Base-by-base conservation (phyloP, 2,797 vertebrate species). In the Hydrocynus forskahlii region DNA sequence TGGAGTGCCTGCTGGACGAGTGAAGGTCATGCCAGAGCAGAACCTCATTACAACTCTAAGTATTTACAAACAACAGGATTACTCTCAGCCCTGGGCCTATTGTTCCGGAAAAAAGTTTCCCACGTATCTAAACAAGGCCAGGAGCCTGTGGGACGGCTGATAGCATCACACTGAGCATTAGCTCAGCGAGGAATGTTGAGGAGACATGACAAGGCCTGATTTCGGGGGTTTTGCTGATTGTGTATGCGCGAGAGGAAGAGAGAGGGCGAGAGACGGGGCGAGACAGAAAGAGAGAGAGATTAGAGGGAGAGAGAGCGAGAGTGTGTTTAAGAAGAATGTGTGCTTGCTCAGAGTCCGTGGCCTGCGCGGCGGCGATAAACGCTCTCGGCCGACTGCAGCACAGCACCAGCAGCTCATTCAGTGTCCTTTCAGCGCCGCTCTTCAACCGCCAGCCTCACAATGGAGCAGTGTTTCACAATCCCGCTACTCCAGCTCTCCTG, bases 21-120 rank as follows among this genome's bases (percentile, higher is more conserved):
- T 92, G 93, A 93, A 94, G 90, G 91, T 94, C 92, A 91, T 92
- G 91, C 88, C 90, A 90, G 85, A 81, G 92, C 72, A 83, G 81
- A 85, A 88, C 95, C 95, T 96, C 94, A 95, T 97, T 96, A 96
- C 93, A 89, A 90, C 92, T 25, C 23, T 92, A 93, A 93, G 93
- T 95, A 96, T 97, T 96, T 96, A 96, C 96, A 94, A 95, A 95
- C 95, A 94, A 86, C 92, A 88, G 82, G 81, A 86, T 86, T 89
- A 90, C 93, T 86, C 94, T 92, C 93, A 93, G 93, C 45, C 88
- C 89, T 89, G 77, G 55, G 48, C n/a, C 86, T 68, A 79, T 78
- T 87, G 79, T 82, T 83, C 75, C 48, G 23, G 17, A 73, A 74
- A 1, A 78, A 70, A 55, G 45, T 81, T 83, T 76, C 72, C 69